These are phyloP conservation scores for Corynorhinus townsendii DNA, from an alignment of 2,113 vertebrate species.

Conservation along the genomic window DNA sequence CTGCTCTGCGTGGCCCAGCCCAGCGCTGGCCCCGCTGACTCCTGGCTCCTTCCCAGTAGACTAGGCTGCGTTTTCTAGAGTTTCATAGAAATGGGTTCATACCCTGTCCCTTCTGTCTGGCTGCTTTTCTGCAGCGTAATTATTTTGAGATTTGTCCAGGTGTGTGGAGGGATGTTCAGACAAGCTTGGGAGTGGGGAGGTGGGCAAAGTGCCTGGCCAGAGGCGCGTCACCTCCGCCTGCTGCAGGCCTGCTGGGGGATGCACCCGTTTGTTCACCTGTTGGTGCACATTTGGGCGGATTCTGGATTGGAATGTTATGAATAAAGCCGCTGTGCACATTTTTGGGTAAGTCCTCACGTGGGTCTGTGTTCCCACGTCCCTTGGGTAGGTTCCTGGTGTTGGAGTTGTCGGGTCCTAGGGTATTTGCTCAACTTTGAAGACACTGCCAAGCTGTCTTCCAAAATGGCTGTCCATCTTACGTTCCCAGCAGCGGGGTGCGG, in stretches of 20 bases:
- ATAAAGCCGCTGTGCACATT: fast-evolving
- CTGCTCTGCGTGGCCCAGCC: neutral
- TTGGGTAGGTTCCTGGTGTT: fast-evolving
- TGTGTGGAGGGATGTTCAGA: neutral
- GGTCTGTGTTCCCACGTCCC: neutral
- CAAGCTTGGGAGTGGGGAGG: fast-evolving
- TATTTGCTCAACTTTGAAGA: neutral
- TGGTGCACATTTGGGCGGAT: fast-evolving
- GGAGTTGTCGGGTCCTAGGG: fast-evolving
- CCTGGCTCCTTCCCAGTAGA: neutral
- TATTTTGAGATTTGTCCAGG: neutral
- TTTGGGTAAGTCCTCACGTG: fast-evolving
- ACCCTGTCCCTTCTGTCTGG: neutral
- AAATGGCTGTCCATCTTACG: too few relatives aligned
- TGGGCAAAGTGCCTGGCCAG: neutral
- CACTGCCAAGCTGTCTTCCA: too few relatives aligned
- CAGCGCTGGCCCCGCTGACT: neutral
- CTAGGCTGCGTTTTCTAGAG: neutral
- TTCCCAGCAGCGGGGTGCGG: neutral
- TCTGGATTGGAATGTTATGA: neutral
- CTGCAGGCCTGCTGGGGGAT: fast-evolving
- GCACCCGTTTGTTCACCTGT: neutral
- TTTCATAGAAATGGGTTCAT: too few relatives aligned
- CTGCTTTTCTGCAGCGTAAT: fast-evolving
- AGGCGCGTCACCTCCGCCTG: neutral